Percentiles rank a stretch among this genome's conserved stretches.
Conservation (phyloP, 2,797 vertebrate genomes). For the Sebastes matsubarae region DNA sequence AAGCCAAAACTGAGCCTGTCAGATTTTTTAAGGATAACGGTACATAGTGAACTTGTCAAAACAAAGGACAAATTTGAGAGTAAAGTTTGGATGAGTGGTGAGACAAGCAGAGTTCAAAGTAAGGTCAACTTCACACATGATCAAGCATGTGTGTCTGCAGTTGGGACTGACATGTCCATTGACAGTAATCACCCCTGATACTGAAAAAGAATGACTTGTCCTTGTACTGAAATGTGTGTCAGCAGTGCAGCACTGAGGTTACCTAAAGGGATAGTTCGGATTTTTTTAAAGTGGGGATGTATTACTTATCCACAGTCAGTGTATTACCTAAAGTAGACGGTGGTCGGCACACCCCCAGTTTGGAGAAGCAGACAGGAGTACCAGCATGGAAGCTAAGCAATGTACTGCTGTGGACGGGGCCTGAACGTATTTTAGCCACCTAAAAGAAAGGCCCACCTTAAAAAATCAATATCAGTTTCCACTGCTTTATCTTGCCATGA, state of each 20-base stretch:
- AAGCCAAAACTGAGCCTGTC: slow-evolving; percentile 8
- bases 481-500: too few relatives aligned
- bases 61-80: not conserved
- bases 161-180: not conserved
- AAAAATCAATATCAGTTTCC: too few relatives aligned
- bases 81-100: not conserved
- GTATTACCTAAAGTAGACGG: too few relatives aligned
- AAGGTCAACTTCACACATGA: not conserved
- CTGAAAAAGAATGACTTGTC: not conserved
- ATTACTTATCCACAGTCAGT: too few relatives aligned
- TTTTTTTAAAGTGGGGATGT: not conserved
- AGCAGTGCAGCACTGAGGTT: not conserved
- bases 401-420: too few relatives aligned
- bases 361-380: too few relatives aligned
- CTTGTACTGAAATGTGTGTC: not conserved
- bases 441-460: too few relatives aligned
- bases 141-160: not conserved
- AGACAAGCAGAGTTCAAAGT: not conserved
- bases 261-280: not conserved
- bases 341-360: too few relatives aligned
- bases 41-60: slow-evolving; percentile 4
- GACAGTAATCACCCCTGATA: not conserved
- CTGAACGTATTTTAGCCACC: too few relatives aligned
- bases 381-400: too few relatives aligned
- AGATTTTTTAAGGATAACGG: slow-evolving; percentile 6